Percentiles rank a stretch among this genome's conserved stretches.
Conservation (phyloP, 2,888 invertebrate species). For the Seira sanloemensis region DNA sequence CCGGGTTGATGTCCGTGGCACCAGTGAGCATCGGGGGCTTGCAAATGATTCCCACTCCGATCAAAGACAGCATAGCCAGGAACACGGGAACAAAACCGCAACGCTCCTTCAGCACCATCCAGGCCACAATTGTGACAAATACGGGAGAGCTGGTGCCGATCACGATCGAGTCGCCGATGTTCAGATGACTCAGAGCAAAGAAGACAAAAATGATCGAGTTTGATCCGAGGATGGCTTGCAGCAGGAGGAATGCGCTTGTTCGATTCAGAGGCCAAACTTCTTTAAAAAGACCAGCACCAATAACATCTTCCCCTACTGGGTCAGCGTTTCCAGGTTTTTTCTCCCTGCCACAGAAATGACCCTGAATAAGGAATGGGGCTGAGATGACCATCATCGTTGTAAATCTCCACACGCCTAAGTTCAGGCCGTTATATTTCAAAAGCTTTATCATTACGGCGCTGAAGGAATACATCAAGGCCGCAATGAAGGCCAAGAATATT, state of each 20-base stretch:
- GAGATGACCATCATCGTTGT: conserved; percentile 51
- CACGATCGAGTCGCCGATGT: conserved; percentile 55
- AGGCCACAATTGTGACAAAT: conserved; percentile 48
- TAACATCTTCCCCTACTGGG: neutral
- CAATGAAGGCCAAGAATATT: conserved; percentile 29
- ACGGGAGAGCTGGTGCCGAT: conserved; percentile 54
- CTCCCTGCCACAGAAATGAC: neutral
- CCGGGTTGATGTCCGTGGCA: neutral
- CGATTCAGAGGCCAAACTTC: neutral
- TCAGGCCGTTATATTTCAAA: conserved; percentile 49
- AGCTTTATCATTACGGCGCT: conserved; percentile 55
- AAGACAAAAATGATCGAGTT: conserved; percentile 56
- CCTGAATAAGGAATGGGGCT: conserved; percentile 51
- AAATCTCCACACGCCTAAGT: conserved; percentile 63
- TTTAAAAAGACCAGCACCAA: neutral
- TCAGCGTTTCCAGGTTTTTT: neutral
- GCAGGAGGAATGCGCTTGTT: conserved; percentile 11
- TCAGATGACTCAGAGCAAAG: conserved; percentile 40
- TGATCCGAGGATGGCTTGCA: conserved; percentile 48
- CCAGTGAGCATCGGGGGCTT: conserved; percentile 55
- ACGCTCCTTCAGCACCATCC: conserved; percentile 34
- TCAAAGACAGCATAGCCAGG: conserved; percentile 34
- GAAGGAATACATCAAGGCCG: conserved; percentile 47
- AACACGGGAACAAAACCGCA: conserved; percentile 38
- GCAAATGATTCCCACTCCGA: conserved; percentile 47